Evolutionary conservation across 2,113 vertebrate genomes (phyloP).

Genomic region (Mustela lutreola): DNA sequence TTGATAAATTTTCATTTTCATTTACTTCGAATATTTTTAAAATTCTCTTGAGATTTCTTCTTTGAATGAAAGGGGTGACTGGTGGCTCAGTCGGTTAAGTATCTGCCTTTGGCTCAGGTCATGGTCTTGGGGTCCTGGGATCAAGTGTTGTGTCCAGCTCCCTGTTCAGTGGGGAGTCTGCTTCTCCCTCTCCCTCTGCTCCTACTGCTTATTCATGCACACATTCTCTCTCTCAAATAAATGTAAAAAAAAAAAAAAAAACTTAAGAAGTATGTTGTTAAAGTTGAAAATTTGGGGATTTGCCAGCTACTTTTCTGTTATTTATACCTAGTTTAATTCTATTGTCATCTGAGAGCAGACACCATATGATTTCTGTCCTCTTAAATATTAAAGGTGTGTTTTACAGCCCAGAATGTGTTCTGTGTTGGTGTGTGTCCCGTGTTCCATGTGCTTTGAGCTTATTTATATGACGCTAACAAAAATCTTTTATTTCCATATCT

Average conservation of each 20-base stretch:
- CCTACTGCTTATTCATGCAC: neutral
- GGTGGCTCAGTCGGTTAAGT: neutral
- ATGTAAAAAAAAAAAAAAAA: neutral
- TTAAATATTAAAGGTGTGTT: neutral
- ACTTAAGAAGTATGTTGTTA: neutral
- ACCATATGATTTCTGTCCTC: neutral
- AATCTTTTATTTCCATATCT: conserved; percentile 89
- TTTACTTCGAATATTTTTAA: conserved; percentile 12
- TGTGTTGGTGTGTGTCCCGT: neutral
- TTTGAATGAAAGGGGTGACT: neutral
- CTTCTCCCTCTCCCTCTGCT: neutral
- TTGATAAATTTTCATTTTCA: neutral
- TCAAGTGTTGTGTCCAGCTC: neutral
- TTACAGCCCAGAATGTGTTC: neutral
- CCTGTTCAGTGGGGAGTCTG: neutral
- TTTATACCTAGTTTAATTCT: neutral
- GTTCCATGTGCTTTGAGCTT: neutral
- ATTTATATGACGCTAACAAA: conserved; percentile 56
- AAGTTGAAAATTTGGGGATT: neutral
- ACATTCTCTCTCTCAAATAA: neutral
- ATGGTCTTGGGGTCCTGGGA: neutral
- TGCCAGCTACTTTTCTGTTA: neutral
- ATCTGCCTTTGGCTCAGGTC: neutral
- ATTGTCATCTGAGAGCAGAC: neutral
- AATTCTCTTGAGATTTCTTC: conserved; percentile 19